Conservation (phyloP, 2,797 vertebrate genomes). For the Scarus forsteni region DNA sequence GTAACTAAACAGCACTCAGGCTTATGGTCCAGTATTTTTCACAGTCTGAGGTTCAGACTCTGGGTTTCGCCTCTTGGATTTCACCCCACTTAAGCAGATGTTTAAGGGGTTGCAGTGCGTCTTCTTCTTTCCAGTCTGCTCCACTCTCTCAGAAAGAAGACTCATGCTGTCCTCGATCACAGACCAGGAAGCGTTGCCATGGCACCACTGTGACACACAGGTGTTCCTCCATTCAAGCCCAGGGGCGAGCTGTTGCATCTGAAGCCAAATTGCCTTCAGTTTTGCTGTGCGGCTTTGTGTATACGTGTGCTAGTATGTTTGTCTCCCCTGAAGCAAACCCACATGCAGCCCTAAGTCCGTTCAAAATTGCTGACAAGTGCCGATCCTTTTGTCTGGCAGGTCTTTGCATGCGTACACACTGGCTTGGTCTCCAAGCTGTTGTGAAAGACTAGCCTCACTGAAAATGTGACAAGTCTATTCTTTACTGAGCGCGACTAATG, state of each 20-base stretch:
- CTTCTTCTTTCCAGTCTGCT: slow-evolving; percentile 57
- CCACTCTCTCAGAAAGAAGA: slow-evolving; percentile 46
- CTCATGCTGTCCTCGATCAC: slow-evolving; percentile 69
- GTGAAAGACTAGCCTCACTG: slow-evolving; percentile 73
- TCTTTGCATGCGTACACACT: slow-evolving; percentile 63
- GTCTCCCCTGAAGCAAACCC: slow-evolving; percentile 53
- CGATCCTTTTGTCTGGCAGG: slow-evolving; percentile 79
- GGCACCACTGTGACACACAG: slow-evolving; percentile 76
- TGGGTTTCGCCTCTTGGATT: not conserved
- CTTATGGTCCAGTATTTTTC: too few species aligned
- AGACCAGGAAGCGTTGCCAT: slow-evolving; percentile 75
- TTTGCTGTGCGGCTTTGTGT: slow-evolving; percentile 38
- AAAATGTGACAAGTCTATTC: slow-evolving; percentile 83
- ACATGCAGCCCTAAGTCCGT: slow-evolving; percentile 66
- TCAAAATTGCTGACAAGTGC: slow-evolving; percentile 78
- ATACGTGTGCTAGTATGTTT: slow-evolving; percentile 31
- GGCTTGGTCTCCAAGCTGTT: slow-evolving; percentile 78
- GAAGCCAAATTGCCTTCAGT: slow-evolving; percentile 72
- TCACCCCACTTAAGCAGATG: slow-evolving; percentile 55
- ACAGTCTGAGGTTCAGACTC: too few species aligned
- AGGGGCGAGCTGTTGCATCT: slow-evolving; percentile 69
- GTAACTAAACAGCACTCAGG: too few species aligned
- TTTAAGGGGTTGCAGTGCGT: slow-evolving; percentile 54
- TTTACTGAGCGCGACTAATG: slow-evolving; percentile 80
- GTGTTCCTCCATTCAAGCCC: slow-evolving; percentile 75